A percentile compares a stretch with the other conserved stretches of the same genome.
Evolutionary conservation across 2,797 vertebrate species (phyloP).

Genomic region (Enteromius argenteus): DNA sequence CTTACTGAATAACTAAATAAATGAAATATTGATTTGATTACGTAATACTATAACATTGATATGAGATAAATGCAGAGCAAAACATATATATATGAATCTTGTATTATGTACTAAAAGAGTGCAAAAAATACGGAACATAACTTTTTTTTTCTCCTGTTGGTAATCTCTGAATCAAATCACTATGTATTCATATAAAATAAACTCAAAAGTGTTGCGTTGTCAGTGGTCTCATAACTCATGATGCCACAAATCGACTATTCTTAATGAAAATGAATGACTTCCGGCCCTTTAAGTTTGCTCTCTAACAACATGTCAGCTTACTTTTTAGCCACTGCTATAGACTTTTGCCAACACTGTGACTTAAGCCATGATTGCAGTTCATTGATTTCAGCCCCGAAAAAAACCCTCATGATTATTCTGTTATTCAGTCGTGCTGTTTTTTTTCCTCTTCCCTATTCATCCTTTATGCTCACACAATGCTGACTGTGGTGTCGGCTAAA

Average conservation of each 20-base stretch:
- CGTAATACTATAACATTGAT: background rate
- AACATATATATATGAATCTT: background rate
- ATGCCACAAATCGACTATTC: background rate
- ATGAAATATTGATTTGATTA: background rate
- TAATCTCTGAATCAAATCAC: too few species aligned
- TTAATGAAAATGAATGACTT: conserved; percentile 34
- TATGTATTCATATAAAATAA: background rate
- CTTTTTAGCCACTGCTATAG: background rate
- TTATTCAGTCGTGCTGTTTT: conserved; percentile 15
- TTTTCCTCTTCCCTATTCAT: background rate
- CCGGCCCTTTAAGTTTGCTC: conserved; percentile 13
- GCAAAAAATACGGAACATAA: background rate
- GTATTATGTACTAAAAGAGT: background rate
- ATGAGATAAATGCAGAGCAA: background rate
- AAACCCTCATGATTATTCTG: conserved; percentile 33
- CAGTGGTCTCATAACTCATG: background rate
- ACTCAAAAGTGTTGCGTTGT: background rate
- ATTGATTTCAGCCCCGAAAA: conserved; percentile 40
- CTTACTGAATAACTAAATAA: background rate
- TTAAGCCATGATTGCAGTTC: conserved; percentile 27
- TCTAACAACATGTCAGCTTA: conserved; percentile 20
- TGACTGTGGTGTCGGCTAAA: conserved; percentile 6
- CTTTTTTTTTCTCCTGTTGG: too few species aligned
- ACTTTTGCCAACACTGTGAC: background rate
- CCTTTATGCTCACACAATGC: conserved; percentile 9